These are phyloP conservation scores for Hololepta plana DNA, from an alignment of 2,888 invertebrate genomes.

Conservation along the genomic window DNA sequence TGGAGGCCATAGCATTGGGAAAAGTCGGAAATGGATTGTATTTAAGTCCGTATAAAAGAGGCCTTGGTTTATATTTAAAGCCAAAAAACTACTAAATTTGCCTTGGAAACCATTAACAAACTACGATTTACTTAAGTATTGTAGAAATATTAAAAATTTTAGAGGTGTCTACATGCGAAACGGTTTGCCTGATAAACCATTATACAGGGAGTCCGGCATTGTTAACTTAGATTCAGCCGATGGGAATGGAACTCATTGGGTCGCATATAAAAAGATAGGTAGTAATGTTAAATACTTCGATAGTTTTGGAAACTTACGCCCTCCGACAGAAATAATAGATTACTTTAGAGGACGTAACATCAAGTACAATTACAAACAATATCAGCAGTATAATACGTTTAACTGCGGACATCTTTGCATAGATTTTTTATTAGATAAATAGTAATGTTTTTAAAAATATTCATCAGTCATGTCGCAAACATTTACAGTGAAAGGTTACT, in stretches of 20 bases:
- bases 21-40: constrained; percentile 13
- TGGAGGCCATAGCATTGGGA: constrained; percentile 14
- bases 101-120: constrained; percentile 13
- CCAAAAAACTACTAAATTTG: constrained; percentile 11
- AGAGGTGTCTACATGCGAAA: constrained; percentile 16
- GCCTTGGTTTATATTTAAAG: constrained; percentile 12
- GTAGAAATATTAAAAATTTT: constrained; percentile 11
- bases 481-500: no score
- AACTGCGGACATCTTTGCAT: constrained; percentile 8
- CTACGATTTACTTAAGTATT: constrained; percentile 11
- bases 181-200: constrained; percentile 9
- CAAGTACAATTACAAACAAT: constrained; percentile 5
- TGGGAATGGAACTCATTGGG: constrained; percentile 19
- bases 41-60: constrained; percentile 12
- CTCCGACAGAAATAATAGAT: constrained; percentile 6
- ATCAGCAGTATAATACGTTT: constrained; percentile 4
- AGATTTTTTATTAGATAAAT: constrained; percentile 4
- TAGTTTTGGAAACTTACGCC: constrained; percentile 8
- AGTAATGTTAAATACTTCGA: constrained; percentile 15
- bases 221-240: constrained; percentile 16
- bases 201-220: constrained; percentile 14
- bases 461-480: no score
- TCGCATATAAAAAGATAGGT: constrained; percentile 17
- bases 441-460: no score
- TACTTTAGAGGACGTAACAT: constrained; percentile 7